Percentiles rank a stretch among this genome's conserved stretches.
These are phyloP conservation scores for Thripadectes ignobilis DNA, from an alignment of 2,797 vertebrate species.

Conservation along the genomic window DNA sequence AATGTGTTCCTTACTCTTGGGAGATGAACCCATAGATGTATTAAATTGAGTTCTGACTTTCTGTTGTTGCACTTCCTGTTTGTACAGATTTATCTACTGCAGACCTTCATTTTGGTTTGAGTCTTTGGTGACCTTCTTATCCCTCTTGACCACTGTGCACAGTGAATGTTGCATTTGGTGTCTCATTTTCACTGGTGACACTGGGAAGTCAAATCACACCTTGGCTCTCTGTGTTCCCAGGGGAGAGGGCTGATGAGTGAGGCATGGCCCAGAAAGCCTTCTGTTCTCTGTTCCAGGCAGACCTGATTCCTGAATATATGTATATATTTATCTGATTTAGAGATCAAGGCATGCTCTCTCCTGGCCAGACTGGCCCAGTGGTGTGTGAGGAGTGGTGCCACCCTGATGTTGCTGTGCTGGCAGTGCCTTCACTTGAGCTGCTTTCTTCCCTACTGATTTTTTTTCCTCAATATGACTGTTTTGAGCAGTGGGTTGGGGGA, in stretches of 20 bases:
- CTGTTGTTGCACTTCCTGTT: accelerated
- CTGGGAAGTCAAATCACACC: accelerated
- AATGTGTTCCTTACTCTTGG: background rate
- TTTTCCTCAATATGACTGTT: background rate
- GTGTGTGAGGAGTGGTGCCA: background rate
- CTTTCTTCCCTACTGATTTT: background rate
- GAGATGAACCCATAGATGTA: background rate
- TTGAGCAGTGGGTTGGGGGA: background rate
- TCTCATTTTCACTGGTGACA: background rate
- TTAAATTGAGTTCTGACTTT: background rate
- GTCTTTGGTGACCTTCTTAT: background rate
- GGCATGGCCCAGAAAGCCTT: background rate
- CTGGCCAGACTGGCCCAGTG: background rate
- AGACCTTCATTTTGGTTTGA: background rate
- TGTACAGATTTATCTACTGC: background rate
- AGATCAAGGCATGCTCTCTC: background rate
- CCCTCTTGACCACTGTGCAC: too few species aligned
- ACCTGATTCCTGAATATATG: accelerated
- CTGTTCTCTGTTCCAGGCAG: background rate
- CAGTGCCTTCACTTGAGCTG: background rate
- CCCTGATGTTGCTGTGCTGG: background rate
- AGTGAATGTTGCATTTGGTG: background rate
- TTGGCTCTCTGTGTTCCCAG: background rate
- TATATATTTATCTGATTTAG: background rate
- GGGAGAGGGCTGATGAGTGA: background rate